These are phyloP conservation scores for Poeciliopsis infans DNA, from an alignment of 2,797 vertebrate species.

Conservation along the genomic window DNA sequence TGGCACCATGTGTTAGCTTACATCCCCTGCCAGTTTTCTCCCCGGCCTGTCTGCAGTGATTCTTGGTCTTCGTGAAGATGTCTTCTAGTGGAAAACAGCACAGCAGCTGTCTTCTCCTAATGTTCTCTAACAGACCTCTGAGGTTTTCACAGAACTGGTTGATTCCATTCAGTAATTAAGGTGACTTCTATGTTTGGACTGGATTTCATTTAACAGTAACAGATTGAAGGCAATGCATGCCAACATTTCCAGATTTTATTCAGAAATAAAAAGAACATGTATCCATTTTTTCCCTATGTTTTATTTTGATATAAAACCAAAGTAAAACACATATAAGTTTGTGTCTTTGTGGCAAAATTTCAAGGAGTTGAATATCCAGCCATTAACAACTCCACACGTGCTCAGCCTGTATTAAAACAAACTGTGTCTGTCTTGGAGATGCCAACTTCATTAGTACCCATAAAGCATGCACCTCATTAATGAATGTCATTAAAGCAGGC, in stretches of 20 bases:
- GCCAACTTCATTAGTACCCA: slow-evolving; percentile 57
- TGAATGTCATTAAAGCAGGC: slow-evolving; percentile 61
- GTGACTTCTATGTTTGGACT: background rate
- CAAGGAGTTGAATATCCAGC: background rate
- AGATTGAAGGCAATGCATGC: background rate
- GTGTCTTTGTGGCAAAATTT: background rate
- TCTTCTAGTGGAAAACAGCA: background rate
- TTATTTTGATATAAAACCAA: too few relatives aligned
- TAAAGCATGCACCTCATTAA: slow-evolving; percentile 56
- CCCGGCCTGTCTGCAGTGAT: background rate
- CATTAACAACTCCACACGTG: slow-evolving; percentile 4
- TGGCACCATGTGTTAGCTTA: background rate
- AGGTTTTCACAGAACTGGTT: background rate
- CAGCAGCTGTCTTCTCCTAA: background rate
- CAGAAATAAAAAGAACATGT: background rate
- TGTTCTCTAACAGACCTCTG: background rate
- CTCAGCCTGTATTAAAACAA: slow-evolving; percentile 12
- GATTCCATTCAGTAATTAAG: background rate
- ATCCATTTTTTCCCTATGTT: background rate
- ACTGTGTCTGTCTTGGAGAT: slow-evolving; percentile 13
- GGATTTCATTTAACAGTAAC: background rate
- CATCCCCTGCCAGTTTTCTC: too few relatives aligned
- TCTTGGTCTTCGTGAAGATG: background rate
- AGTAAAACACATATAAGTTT: background rate
- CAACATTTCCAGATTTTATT: background rate